phyloP scores from a whole-genome alignment of 2,797 vertebrate species.

The Arnoldichthys spilopterus region DNA sequence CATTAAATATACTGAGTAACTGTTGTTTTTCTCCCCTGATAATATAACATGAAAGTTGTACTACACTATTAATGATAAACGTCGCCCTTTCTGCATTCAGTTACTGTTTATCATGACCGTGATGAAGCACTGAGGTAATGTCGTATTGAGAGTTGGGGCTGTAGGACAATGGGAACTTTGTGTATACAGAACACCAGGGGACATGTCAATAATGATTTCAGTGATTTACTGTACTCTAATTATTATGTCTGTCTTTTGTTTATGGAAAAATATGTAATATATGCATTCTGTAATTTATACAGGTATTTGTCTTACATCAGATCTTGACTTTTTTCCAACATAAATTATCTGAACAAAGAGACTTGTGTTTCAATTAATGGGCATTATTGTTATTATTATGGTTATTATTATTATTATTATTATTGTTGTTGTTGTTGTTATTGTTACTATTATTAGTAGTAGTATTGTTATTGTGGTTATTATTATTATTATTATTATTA shows the following conservation, averaged over 20 bases:
- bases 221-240: slow-evolving; percentile 7
- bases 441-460: too few species aligned
- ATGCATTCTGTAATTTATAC: slow-evolving; percentile 37
- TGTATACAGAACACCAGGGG: neutral
- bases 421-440: too few species aligned
- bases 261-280: slow-evolving; percentile 30
- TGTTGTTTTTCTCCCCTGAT: neutral
- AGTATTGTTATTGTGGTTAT: too few species aligned
- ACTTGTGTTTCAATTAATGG: neutral
- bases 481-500: too few species aligned
- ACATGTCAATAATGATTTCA: neutral
- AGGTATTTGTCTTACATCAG: neutral
- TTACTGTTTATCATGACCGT: neutral
- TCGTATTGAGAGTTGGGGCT: neutral
- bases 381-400: neutral
- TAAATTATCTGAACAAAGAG: slow-evolving; percentile 17
- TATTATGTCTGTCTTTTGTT: neutral
- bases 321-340: neutral
- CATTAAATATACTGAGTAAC: neutral
- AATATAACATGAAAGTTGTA: neutral
- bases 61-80: neutral
- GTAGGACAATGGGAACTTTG: neutral
- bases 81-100: neutral
- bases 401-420: neutral
- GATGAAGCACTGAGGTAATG: slow-evolving; percentile 1